phyloP scores from a whole-genome alignment of 2,888 invertebrate genomes.

The Allacma fusca region DNA sequence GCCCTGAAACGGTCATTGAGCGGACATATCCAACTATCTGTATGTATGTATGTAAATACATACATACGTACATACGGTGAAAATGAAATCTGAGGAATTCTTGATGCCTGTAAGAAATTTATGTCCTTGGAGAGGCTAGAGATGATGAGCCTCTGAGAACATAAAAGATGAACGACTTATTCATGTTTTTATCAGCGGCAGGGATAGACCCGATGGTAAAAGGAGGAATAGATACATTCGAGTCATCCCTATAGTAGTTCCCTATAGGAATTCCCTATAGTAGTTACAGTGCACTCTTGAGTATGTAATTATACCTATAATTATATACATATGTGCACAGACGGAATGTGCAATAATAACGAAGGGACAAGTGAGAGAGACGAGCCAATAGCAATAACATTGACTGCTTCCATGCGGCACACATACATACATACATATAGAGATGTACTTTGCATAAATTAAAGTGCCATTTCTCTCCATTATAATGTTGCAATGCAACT shows the following conservation, averaged over 20 bases:
- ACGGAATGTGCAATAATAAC: background rate
- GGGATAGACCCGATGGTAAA: background rate
- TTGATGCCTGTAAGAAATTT: background rate
- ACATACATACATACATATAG: background rate
- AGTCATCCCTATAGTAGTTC: too few species aligned
- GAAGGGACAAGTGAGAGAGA: constrained; percentile 30
- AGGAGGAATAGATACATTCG: background rate
- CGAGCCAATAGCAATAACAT: constrained; percentile 26
- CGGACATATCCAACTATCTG: background rate
- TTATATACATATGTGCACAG: too few species aligned
- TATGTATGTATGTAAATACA: too few species aligned
- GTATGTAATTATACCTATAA: too few species aligned
- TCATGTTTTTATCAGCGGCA: too few species aligned
- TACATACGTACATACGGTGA: too few species aligned
- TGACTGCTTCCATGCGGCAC: constrained; percentile 3
- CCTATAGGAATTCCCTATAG: too few species aligned
- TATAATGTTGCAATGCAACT: constrained; percentile 32
- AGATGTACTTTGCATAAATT: constrained; percentile 35
- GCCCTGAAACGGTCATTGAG: background rate
- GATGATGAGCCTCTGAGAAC: too few species aligned
- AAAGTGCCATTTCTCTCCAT: constrained; percentile 39
- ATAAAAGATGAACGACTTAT: too few species aligned
- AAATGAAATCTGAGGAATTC: background rate
- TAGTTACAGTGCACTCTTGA: too few species aligned
- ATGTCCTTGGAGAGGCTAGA: background rate